Evolutionary conservation across 2,888 invertebrate genomes (phyloP).

Genomic region (Ornithoptera alexandrae): DNA sequence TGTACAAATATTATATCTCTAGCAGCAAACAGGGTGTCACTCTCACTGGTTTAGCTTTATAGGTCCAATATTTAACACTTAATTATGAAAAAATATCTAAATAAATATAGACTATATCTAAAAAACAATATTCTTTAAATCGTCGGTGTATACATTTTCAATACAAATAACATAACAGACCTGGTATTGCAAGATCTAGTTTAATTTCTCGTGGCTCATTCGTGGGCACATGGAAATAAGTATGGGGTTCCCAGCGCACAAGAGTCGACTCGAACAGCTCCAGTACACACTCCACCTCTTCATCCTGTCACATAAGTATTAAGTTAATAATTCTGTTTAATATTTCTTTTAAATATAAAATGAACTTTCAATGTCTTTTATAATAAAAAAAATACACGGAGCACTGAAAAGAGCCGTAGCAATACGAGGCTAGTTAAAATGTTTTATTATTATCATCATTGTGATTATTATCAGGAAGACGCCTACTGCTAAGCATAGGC

Average conservation of each 20-base stretch:
- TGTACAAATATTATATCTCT: too few species aligned
- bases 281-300: conserved; percentile 59
- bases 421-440: neutral
- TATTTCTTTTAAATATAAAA: too few species aligned
- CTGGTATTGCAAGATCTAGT: conserved; percentile 47
- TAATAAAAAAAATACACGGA: too few species aligned
- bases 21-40: too few species aligned
- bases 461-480: neutral
- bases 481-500: neutral
- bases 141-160: neutral
- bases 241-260: conserved; percentile 56
- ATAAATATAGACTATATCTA: neutral
- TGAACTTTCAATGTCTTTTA: too few species aligned
- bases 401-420: neutral
- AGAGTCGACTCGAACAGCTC: conserved; percentile 55
- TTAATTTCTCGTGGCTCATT: conserved; percentile 50
- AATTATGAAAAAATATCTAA: neutral
- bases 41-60: too few species aligned
- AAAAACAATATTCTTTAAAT: neutral
- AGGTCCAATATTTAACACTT: too few species aligned
- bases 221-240: conserved; percentile 62
- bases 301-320: conserved; percentile 40
- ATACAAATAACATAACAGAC: conserved; percentile 37
- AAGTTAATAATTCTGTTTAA: too few species aligned
- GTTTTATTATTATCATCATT: neutral